phyloP scores from a whole-genome alignment of 2,797 vertebrate species.

The Lutjanus campechanus region DNA sequence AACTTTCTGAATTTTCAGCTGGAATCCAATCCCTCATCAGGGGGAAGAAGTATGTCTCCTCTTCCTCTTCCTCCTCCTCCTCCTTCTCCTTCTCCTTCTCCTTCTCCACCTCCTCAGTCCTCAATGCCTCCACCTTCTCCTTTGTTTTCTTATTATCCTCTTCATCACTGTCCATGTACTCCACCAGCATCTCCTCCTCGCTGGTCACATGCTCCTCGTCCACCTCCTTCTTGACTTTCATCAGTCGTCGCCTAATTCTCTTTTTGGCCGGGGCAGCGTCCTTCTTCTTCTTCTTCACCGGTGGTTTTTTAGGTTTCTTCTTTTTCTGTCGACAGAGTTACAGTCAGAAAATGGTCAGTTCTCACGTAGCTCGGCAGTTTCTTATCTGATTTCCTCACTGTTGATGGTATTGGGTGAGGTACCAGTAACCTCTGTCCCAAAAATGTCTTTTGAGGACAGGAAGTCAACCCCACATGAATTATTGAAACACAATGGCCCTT shows the following conservation, averaged over 20 bases:
- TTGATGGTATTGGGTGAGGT: not conserved
- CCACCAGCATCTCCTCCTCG: conserved; percentile 17
- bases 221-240: conserved; percentile 12
- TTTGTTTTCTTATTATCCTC: conserved; percentile 36
- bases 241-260: not conserved
- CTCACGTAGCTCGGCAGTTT: no score
- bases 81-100: conserved; percentile 28
- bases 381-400: not conserved
- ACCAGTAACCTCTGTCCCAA: not conserved
- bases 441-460: not conserved
- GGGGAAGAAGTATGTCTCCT: conserved; percentile 59
- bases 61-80: conserved; percentile 33
- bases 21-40: conserved; percentile 89
- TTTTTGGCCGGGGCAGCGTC: not conserved
- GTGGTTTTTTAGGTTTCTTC: not conserved
- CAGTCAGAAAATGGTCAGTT: no score
- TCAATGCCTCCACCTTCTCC: conserved; percentile 59
- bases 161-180: conserved; percentile 65
- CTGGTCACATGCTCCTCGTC: conserved; percentile 35
- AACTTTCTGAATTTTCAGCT: not conserved
- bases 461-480: no score
- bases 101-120: conserved; percentile 26
- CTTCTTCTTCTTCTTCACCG: not conserved
- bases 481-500: no score
- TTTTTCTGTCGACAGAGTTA: conserved; percentile 25